These are phyloP conservation scores for Nasonia oneida DNA, from an alignment of 2,888 invertebrate species.

Conservation along the genomic window DNA sequence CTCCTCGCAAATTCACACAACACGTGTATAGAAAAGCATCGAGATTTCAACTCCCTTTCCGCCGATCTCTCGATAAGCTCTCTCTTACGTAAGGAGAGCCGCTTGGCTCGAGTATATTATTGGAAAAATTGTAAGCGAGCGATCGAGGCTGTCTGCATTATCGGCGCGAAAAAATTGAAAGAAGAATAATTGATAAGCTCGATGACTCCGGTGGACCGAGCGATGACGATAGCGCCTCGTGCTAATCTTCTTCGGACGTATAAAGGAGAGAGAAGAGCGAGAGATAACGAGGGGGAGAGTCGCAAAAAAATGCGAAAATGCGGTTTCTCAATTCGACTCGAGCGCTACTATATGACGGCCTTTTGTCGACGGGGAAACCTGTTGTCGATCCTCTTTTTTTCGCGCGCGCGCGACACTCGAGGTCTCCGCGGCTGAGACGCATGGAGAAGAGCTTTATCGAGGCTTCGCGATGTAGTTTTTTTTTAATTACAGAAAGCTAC, in stretches of 20 bases:
- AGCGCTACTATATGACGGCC: neutral
- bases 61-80: neutral
- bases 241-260: conserved; percentile 7
- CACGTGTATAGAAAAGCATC: too few species aligned
- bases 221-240: neutral
- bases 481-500: neutral
- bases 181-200: neutral
- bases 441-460: neutral
- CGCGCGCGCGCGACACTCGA: neutral
- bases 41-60: too few species aligned
- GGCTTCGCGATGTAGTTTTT: neutral
- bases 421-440: neutral
- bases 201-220: conserved; percentile 1
- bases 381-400: neutral
- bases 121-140: too few species aligned
- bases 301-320: conserved; percentile 37
- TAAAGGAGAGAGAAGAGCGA: neutral
- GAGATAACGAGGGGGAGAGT: neutral
- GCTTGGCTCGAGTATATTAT: too few species aligned
- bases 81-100: too few species aligned
- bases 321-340: conserved; percentile 15
- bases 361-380: conserved; percentile 19
- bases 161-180: neutral
- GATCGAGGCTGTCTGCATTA: too few species aligned
- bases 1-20: too few species aligned